A percentile compares a stretch with the other conserved stretches of the same genome.
These are phyloP conservation scores for Xyrauchen texanus DNA, from an alignment of 2,113 vertebrate species.

Conservation along the genomic window DNA sequence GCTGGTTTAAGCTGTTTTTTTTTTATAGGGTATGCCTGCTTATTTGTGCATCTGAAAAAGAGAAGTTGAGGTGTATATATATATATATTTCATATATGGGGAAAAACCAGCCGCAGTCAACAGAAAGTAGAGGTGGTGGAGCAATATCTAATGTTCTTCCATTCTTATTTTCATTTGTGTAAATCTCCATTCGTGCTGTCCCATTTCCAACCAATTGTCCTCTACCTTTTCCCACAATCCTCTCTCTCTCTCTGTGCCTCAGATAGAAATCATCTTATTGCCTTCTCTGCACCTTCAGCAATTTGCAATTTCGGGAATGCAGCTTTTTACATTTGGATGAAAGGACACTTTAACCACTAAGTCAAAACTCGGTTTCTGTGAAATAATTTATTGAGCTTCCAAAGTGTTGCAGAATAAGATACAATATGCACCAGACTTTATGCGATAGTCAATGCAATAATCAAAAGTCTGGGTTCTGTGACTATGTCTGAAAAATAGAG, in stretches of 20 bases:
- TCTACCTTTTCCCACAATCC: slow-evolving; percentile 5
- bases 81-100: not conserved
- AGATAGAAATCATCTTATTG: not conserved
- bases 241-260: not conserved
- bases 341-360: no score
- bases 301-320: not conserved
- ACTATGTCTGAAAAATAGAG: no score
- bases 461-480: no score
- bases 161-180: slow-evolving; percentile 5
- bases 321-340: no score
- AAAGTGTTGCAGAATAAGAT: no score
- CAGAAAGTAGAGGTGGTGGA: not conserved
- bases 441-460: no score
- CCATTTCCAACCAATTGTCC: not conserved
- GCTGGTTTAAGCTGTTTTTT: no score
- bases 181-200: not conserved
- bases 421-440: no score
- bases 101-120: not conserved
- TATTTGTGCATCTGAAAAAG: no score
- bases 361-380: no score
- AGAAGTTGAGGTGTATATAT: not conserved
- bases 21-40: no score
- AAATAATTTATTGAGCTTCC: no score
- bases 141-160: not conserved
- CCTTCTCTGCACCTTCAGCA: not conserved